phyloP scores from a whole-genome alignment of 1,140 invertebrate genomes.

The Aphelenchoides fujianensis region DNA sequence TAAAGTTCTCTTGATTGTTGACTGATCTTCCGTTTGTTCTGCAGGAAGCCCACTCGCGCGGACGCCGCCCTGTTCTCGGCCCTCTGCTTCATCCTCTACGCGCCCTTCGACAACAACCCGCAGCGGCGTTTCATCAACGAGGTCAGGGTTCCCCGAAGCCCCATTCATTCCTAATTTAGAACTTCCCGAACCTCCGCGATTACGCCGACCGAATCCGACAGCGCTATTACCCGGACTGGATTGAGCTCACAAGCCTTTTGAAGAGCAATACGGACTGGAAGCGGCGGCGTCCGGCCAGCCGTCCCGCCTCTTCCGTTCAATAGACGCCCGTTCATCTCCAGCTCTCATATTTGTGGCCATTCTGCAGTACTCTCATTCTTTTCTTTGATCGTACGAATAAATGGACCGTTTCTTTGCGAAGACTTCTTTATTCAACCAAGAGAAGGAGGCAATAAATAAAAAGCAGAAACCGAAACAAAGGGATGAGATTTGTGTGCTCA shows the following conservation, averaged over 20 bases:
- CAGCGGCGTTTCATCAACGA: slow-evolving; percentile 37
- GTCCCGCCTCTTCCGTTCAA: neutral
- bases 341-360: too few species aligned
- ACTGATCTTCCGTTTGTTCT: too few species aligned
- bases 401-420: too few species aligned
- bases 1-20: slow-evolving; percentile 67
- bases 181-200: slow-evolving; percentile 42
- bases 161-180: too few species aligned
- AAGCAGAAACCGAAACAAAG: neutral
- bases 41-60: slow-evolving; percentile 69
- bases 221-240: slow-evolving; percentile 31
- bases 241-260: slow-evolving; percentile 6
- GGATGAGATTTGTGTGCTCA: slow-evolving; percentile 16
- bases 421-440: neutral
- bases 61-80: slow-evolving; percentile 44
- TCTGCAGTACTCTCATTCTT: too few species aligned
- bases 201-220: slow-evolving; percentile 39
- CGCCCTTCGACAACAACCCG: slow-evolving; percentile 48
- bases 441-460: neutral
- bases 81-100: slow-evolving; percentile 50
- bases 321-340: neutral
- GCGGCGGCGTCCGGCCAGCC: neutral
- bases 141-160: too few species aligned
- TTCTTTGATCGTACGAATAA: too few species aligned
- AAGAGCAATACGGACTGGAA: slow-evolving; percentile 18